Conservation (phyloP, 2,888 invertebrate genomes). For the Ormyrus labotus region DNA sequence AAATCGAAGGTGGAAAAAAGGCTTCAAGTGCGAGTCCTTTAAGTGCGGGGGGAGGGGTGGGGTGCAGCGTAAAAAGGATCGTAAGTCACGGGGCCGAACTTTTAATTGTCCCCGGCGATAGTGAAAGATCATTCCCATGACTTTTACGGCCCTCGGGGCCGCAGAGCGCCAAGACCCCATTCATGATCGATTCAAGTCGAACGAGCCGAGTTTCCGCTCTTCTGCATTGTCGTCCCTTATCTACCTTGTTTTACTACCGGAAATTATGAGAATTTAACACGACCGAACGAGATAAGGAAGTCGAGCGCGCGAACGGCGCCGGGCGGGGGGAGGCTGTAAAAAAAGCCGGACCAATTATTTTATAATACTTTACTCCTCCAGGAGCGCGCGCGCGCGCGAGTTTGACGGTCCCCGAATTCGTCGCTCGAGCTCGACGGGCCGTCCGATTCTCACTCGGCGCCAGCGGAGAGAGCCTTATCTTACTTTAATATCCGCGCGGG, state of each 20-base stretch:
- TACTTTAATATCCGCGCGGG: slow-evolving; percentile 1
- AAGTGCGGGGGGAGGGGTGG: not conserved
- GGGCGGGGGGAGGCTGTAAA: too few relatives aligned
- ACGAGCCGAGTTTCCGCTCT: not conserved
- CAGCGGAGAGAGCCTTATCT: slow-evolving; percentile 35
- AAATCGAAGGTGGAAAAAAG: slow-evolving; percentile 6
- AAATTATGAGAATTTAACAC: slow-evolving; percentile 57
- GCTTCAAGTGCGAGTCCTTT: slow-evolving; percentile 18
- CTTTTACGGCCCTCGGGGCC: slow-evolving; percentile 8
- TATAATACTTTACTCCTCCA: slow-evolving; percentile 44
- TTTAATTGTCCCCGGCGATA: slow-evolving; percentile 48
- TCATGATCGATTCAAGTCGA: slow-evolving; percentile 45
- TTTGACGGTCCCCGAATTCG: slow-evolving; percentile 48
- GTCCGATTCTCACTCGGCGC: not conserved
- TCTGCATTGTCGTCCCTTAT: too few relatives aligned
- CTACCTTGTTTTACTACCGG: slow-evolving; percentile 52
- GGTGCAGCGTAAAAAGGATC: slow-evolving; percentile 20
- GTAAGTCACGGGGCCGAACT: slow-evolving; percentile 41
- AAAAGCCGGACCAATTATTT: slow-evolving; percentile 40
- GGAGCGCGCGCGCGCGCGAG: slow-evolving; percentile 33
- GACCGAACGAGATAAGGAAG: slow-evolving; percentile 40
- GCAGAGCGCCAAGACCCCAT: slow-evolving; percentile 14
- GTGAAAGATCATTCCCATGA: slow-evolving; percentile 43
- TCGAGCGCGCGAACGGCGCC: too few relatives aligned
- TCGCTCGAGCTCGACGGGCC: not conserved